Base-by-base conservation (phyloP, 2,888 invertebrate genomes). In the Crossocerus cetratus region DNA sequence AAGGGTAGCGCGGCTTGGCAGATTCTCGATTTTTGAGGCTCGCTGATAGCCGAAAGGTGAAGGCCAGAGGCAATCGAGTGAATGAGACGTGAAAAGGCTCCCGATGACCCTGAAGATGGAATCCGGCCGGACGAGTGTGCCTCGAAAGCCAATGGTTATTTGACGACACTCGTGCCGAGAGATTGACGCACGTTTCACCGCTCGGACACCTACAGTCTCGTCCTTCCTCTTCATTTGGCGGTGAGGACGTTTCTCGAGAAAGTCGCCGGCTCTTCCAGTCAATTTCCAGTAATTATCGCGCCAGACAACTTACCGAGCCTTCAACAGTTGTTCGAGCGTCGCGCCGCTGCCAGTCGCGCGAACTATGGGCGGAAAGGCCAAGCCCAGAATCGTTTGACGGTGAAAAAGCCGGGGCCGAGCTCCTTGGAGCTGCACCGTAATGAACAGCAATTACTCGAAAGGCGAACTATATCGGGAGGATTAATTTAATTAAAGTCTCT, bases 61-160 rank as follows among this genome's bases (percentile, higher is more conserved):
- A 74, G 74, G 71, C 45, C 68, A 55, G 18, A 20, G 49, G 65
- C 60, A 58, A 68, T 65, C 67, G 64, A 61, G 54, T 69, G 43
- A 62, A 71, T 63, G 75, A 72, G 69, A 65, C 62, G 42, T 32
- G 57, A 21, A 53, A 61, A 70, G 44, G 57, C 63, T 45, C 55
- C 54, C 65, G 64, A 23, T 59, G 79, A 64, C 71, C 76, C 66
- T 76, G 77, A 73, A 64, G 53, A 23, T 76, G 77, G 71, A 77
- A 77, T 76, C 74, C 74, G 74, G 78, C 72, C 55, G 62, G 64
- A 62, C 77, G 65, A 74, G 74, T 78, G 62, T 45, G 67, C 54
- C 68, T 62, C 66, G 63, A 62, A 65, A 74, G 62, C 59, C 43
- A 59, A 63, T 67, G 57, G 65, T 65, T 21, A 62, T 66, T 65